Evolutionary conservation across 2,113 vertebrate genomes (phyloP), one percentile per base, ranked within the genome.

Genomic region (Elanus axillaris): DNA sequence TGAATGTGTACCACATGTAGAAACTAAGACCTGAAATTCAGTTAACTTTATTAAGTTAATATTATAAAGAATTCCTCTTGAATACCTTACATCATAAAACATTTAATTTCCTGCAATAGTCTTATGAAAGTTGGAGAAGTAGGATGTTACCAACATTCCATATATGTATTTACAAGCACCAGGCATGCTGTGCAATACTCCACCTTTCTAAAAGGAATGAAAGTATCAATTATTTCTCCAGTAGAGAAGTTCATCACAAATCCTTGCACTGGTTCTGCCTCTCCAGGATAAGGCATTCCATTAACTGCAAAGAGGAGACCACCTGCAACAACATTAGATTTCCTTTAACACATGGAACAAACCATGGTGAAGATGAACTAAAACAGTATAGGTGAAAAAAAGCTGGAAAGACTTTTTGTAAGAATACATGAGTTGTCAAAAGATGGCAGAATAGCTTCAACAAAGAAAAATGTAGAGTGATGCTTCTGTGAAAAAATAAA

Each of bases 201-300:
- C 98, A 99, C 99, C 99, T 99, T 98, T 97, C 98, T 98, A 59
- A 98, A 97, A 13, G 99, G 99, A 84, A 96, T 97, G 97, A 99
- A 99, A 67, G 97, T 98, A 78, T 99, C 99, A 90, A 99, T 95
- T 92, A 99, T 98, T 74, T 99, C 98, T 79, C 98, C 99, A 82
- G 93, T 99, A 86, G 99, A 98, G 97, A 99, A 99, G 97, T 99
- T 98, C 95, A 99, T 98, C 75, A 99, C 98, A 98, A 99, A 99
- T 73, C 99, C 99, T 98, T 97, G 98, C 18, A 99, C 87, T 14
- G 98, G 98, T 94, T 97, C 94, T 21, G 92, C 94, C 53, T 90
- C 96, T 40, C 97, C 98, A 97, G 98, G 98, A 55, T 95, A 95
- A 79, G 98, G 98, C 75, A 98, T 98, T 68, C 99, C 99, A 95